Evolutionary conservation across 2,888 invertebrate species (phyloP), one percentile per base, ranked within the genome.

Genomic region (Cenopis cana): DNA sequence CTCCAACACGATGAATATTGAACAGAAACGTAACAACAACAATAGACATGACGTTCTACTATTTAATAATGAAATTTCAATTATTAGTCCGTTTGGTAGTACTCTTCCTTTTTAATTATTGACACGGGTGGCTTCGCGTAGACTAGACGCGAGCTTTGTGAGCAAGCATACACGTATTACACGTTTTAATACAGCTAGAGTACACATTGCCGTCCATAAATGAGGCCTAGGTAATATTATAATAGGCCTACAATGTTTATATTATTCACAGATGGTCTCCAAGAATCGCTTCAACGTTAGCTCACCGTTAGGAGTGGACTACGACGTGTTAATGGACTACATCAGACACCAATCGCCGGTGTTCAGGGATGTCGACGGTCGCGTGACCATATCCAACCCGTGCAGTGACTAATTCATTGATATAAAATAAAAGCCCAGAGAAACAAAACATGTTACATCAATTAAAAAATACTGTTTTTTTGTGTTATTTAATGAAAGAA

Each of bases 231-330:
- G 4, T 41, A 24, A 1, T 24, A 24, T 4, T 3, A 24, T 4
- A 24, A 24, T 24, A 24, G 8, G 33, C 0, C 2, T 33, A n/a
- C 8, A 57, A 20, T 36, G 2, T 4, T 38, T 24, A 46, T 12
- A 10, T 14, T 46, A 17, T 5, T 66, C 85, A 33, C 88, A 93
- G 93, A 90, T 93, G 90, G 82, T 93, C 69, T 83, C 91, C 68
- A 80, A 91, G 14, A 90, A 93, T 74, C 85, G 93, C 0, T 76
- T 77, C 11, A 89, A 92, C 74, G 84, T 89, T 1, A 83, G 87
- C n/a, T n/a, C n/a, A 73, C 83, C 87, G 0, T 72, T 91, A 0
- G 93, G 91, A 0, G 76, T 90, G 0, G 93, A 93, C 75, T 87
- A 88, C 67, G 88, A 86, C 12, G 71, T 91, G 2, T 71, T 93